phyloP scores from a whole-genome alignment of 1,140 invertebrate genomes.

The Leucophenga varia region DNA sequence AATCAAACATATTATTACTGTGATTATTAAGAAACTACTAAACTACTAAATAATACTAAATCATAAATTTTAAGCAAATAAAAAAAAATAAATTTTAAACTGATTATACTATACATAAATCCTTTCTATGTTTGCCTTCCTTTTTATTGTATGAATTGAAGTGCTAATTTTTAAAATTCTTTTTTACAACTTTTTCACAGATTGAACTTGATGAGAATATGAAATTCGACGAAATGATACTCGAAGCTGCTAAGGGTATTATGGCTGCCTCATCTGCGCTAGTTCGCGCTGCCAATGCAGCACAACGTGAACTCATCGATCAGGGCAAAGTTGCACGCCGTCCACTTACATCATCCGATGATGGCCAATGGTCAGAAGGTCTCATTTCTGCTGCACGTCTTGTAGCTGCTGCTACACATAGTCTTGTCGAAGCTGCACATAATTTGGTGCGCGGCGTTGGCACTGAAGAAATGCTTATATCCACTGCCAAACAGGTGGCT shows the following conservation, averaged over 20 bases:
- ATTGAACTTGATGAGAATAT: conserved; percentile 87
- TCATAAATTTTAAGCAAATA: too few species aligned
- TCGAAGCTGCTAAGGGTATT: conserved; percentile 97
- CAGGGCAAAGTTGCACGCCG: conserved; percentile 79
- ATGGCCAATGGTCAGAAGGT: conserved; percentile 99
- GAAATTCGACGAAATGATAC: conserved; percentile 98
- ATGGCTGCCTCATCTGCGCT: conserved; percentile 94
- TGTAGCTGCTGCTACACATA: conserved; percentile 96
- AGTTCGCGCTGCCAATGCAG: conserved; percentile 93
- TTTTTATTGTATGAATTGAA: too few species aligned
- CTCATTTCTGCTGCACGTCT: conserved; percentile 92
- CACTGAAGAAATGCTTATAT: conserved; percentile 94
- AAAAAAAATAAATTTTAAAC: too few species aligned
- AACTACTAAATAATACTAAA: too few species aligned
- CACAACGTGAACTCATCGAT: conserved; percentile 91
- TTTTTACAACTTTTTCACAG: conserved; percentile 18
- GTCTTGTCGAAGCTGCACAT: conserved; percentile 95
- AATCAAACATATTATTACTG: conserved; percentile 99
- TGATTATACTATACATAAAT: too few species aligned
- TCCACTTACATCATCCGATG: conserved; percentile 82
- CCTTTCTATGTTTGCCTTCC: too few species aligned
- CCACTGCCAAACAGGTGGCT: conserved; percentile 95
- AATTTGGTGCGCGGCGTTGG: conserved; percentile 92
- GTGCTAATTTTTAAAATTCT: too few species aligned
- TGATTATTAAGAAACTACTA: conserved; percentile 55